Base-by-base conservation (phyloP, 2,113 vertebrate genomes). In the Calidris pygmaea region DNA sequence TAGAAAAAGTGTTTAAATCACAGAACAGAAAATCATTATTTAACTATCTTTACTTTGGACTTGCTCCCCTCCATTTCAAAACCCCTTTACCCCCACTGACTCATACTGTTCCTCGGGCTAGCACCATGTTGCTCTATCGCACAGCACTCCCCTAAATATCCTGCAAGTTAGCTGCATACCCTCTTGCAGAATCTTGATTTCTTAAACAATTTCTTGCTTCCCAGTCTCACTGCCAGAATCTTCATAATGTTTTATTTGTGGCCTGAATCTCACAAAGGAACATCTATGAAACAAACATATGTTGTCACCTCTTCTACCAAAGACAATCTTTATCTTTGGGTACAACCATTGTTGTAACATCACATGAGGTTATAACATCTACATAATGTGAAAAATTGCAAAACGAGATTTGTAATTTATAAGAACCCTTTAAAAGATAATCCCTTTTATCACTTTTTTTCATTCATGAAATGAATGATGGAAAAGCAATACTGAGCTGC, bases 91-190 rank as follows among this genome's bases (percentile, higher is more conserved):
- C 12, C 10, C 39, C 5, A 75, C 19, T 24, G 47, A 85, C 6
- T 35, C 37, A 30, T 15, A 66, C 3, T 24, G 10, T 3, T 48
- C 37, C 12, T 30, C 9, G 0, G 13, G 17, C 34, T 60, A 50
- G 58, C 23, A 41, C 10, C 0, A 1, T 7, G 3, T 3, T 65
- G 13, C 10, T 81, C 60, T 52, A 30, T 1, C 15, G 48, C 43
- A 74, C 30, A 53, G 48, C 20, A 37, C 21, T 56, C 3, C 15
- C 17, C 29, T 63, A 20, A 53, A 67, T 7, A 78, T 1, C 9
- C 50, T 62, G 10, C n/a, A 81, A 73, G 21, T 26, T 27, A 26
- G 52, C 24, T 74, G 14, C 34, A 72, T 3, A 47, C 3, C 8
- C 12, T 76, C 30, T 30, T 48, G 23, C 12, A 81, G 45, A 81